Evolutionary conservation across 2,113 vertebrate genomes (phyloP), one percentile per base, ranked within the genome.

Genomic region (Serinus canaria): DNA sequence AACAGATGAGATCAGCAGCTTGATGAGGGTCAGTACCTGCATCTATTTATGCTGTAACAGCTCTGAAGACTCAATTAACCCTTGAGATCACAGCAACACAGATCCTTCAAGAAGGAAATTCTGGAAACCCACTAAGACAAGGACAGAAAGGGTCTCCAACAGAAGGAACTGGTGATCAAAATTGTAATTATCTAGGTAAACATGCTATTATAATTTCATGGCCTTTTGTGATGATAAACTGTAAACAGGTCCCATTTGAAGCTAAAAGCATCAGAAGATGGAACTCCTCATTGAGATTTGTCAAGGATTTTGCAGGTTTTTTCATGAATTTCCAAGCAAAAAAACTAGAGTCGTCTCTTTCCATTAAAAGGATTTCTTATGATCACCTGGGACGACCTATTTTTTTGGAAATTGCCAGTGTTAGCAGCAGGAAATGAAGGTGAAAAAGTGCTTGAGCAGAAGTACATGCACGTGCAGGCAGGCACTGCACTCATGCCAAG

Each of bases 401-500:
- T 83, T 81, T 81, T 89, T 81, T 58, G 25, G 31, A 91, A 96
- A 43, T 4, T 46, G 6, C 53, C 11, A 1, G 12, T 49, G 25
- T 55, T 33, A 70, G 23, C 37, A 74, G 64, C 5, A 35, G 43
- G 31, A 89, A 83, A 78, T 11, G 8, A 67, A 86, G 33, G 23
- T 2, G 2, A 33, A 81, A 66, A 83, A 6, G 24, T 24, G 8
- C 37, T 39, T 8, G 15, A 68, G 39, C 27, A 25, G 28, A 58
- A 83, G 30, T 20, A 18, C 12, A 4, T 12, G 4, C 31, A 31
- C 0, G 0, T 41, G 41, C 50, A 59, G 49, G 13, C 63, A 49
- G 37, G 27, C 10, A 8, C 8, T 28, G 20, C 0, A 0, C 12
- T 70, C 11, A 1, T 35, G 22, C 11, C 13, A 23, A 1, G 6